These are phyloP conservation scores for Lasioglossum albipes DNA, from an alignment of 1,140 invertebrate species.

Conservation along the genomic window DNA sequence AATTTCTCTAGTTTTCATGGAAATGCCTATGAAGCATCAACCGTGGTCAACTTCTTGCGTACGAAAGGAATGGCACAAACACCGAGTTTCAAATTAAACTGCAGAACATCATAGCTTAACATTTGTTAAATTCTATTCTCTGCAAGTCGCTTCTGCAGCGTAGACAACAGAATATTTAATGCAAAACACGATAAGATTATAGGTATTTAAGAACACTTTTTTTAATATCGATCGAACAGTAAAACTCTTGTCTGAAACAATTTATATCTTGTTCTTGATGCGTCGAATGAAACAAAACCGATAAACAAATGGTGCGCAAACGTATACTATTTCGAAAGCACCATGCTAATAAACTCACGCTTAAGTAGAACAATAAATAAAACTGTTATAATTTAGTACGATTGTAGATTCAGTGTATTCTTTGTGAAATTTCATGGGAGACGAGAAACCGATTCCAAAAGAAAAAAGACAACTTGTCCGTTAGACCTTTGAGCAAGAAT, in stretches of 20 bases:
- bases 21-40: constrained; percentile 32
- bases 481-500: not conserved
- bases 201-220: constrained; percentile 4
- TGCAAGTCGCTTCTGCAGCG: constrained; percentile 32
- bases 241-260: not conserved
- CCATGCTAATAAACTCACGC: constrained; percentile 4
- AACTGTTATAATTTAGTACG: not conserved
- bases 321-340: constrained; percentile 16
- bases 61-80: constrained; percentile 49
- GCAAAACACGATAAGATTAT: constrained; percentile 1
- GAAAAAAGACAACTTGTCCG: not conserved
- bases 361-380: constrained; percentile 12
- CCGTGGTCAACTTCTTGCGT: constrained; percentile 34
- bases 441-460: not conserved
- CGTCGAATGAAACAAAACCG: constrained; percentile 15
- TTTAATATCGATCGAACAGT: constrained; percentile 4
- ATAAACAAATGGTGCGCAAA: constrained; percentile 16
- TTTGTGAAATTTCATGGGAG: not conserved
- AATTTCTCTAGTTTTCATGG: constrained; percentile 43
- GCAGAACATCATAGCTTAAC: constrained; percentile 40
- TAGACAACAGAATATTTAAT: constrained; percentile 13
- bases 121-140: constrained; percentile 26
- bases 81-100: constrained; percentile 42
- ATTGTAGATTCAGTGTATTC: too few species aligned
- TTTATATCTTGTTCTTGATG: constrained; percentile 7